Evolutionary conservation across 2,113 vertebrate genomes (phyloP), one percentile per base, ranked within the genome.

Genomic region (Rattus rattus): DNA sequence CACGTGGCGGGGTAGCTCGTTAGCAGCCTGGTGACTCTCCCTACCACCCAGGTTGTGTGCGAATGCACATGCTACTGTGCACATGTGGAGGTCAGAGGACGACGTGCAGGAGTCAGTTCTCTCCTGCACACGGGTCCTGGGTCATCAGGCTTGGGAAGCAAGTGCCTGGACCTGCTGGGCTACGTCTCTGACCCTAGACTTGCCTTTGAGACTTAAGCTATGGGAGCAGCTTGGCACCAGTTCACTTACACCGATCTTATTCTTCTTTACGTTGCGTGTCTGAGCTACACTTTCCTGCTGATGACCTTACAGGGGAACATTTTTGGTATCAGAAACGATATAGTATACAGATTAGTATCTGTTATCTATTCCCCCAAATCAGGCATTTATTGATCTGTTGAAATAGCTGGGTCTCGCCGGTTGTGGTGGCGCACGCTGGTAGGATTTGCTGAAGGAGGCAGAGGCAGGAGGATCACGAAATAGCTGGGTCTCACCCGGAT

Each of bases 121-220:
- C 5, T 65, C 39, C 61, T 26, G 39, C 39, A 67, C 61, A 33
- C 6, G n/a, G 39, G 61, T 47, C 9, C 61, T 67, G 43, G 26
- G 83, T 12, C 39, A 47, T 6, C 61, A 33, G 14, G 16, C 10
- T 47, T 67, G 4, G 39, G 43, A 86, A 43, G 26, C n/a, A 47
- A 49, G 28, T 12, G 24, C 39, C 61, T 33, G 30, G 7, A 47
- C 83, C 39, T 61, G n/a, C 33, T 63, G 81, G 59, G 59, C 59
- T 20, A 28, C 30, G 39, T 43, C 24, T 43, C 39, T 63, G 59
- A 39, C 24, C 56, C 56, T 26, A 28, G 56, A 70, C n/a, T 89
- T 88, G n/a, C 17, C 76, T 95, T 91, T 63, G 73, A 26, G 33
- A 91, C n/a, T 90, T 72, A 85, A 52, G 47, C 47, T 92, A 36